phyloP scores from a whole-genome alignment of 2,888 invertebrate species.

The Agapetus fuscipes region DNA sequence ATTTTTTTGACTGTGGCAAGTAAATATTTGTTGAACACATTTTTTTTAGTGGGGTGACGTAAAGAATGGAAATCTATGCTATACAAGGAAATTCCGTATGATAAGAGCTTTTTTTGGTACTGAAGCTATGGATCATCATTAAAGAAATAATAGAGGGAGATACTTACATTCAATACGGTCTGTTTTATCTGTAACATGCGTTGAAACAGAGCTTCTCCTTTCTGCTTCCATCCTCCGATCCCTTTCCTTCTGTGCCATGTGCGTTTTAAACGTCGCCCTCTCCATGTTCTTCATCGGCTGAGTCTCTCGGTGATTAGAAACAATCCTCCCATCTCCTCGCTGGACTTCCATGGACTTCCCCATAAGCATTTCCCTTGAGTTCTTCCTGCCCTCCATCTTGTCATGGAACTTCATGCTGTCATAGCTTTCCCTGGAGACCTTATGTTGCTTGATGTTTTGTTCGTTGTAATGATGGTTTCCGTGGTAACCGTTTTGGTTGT shows the following conservation, averaged over 20 bases:
- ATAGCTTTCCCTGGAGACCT: conserved; percentile 18
- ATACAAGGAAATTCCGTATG: too few relatives aligned
- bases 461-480: conserved; percentile 13
- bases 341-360: conserved; percentile 38
- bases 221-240: conserved; percentile 54
- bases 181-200: conserved; percentile 62
- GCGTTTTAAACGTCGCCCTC: conserved; percentile 61
- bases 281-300: conserved; percentile 36
- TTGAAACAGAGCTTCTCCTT: conserved; percentile 65
- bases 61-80: too few relatives aligned
- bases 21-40: too few relatives aligned
- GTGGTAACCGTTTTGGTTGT: conserved; percentile 16
- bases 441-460: conserved; percentile 8
- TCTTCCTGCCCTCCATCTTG: conserved; percentile 40
- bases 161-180: conserved; percentile 44
- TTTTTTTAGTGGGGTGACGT: too few relatives aligned
- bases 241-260: conserved; percentile 60
- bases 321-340: conserved; percentile 32
- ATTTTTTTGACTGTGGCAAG: too few relatives aligned
- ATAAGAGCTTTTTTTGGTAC: too few relatives aligned
- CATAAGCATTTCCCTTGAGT: conserved; percentile 42
- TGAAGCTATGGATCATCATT: too few relatives aligned
- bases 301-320: conserved; percentile 28
- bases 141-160: too few relatives aligned
- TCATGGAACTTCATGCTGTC: conserved; percentile 28